phyloP scores from a whole-genome alignment of 2,797 vertebrate species.

The Sebastes iracundus region DNA sequence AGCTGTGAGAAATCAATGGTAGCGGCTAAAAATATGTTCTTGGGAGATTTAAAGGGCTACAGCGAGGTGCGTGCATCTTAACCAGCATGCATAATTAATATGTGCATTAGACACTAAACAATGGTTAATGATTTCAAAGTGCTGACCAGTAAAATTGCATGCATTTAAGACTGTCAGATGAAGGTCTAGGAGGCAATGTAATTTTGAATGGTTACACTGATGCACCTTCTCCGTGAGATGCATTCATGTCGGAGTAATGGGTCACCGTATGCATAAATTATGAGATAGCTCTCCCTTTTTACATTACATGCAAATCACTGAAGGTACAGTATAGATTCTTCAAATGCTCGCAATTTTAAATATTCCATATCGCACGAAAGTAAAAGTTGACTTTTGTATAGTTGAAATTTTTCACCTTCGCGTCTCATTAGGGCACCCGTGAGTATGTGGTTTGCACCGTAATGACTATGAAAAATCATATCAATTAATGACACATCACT shows the following conservation, averaged over 20 bases:
- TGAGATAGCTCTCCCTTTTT: conserved; percentile 47
- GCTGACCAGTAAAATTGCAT: conserved; percentile 69
- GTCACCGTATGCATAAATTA: conserved; percentile 67
- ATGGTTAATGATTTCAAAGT: conserved; percentile 70
- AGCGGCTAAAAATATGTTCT: conserved; percentile 34
- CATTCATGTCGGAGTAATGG: conserved; percentile 65
- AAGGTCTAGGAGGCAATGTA: conserved; percentile 45
- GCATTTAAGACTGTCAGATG: conserved; percentile 60
- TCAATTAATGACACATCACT: conserved; percentile 85
- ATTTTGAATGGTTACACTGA: conserved; percentile 54
- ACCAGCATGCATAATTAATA: conserved; percentile 70
- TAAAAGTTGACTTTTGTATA: conserved; percentile 12
- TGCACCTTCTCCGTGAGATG: conserved; percentile 53
- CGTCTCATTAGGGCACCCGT: conserved; percentile 46
- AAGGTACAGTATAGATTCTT: background rate
- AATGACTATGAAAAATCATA: conserved; percentile 77
- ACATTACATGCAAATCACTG: conserved; percentile 49
- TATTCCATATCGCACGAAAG: background rate
- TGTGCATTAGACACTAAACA: conserved; percentile 69
- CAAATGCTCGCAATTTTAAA: conserved; percentile 13
- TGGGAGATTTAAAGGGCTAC: conserved; percentile 25
- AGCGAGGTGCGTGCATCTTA: conserved; percentile 35
- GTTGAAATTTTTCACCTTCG: conserved; percentile 31
- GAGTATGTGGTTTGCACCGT: conserved; percentile 61
- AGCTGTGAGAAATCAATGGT: conserved; percentile 36